phyloP scores from a whole-genome alignment of 2,888 invertebrate species.

The Thymelicus sylvestris region DNA sequence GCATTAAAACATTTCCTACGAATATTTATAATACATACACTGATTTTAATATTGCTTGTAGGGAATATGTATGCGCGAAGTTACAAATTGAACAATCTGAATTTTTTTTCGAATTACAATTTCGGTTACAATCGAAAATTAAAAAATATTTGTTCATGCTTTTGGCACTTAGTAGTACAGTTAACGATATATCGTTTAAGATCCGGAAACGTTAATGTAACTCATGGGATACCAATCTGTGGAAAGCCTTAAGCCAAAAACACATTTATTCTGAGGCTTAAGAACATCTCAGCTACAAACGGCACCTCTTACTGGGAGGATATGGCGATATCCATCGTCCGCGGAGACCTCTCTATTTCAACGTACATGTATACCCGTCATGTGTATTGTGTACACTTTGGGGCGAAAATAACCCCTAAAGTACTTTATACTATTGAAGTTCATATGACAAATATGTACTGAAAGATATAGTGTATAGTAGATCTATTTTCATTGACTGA shows the following conservation, averaged over 20 bases:
- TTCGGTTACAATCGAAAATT: too few species aligned
- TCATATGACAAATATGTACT: background rate
- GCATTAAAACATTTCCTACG: too few species aligned
- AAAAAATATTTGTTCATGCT: too few species aligned
- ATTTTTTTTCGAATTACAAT: too few species aligned
- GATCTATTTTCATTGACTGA: background rate
- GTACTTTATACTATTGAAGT: slow-evolving; percentile 1
- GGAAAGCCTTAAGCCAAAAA: slow-evolving; percentile 5
- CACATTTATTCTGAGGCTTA: slow-evolving; percentile 3
- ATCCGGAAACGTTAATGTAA: too few species aligned
- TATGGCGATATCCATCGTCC: slow-evolving; percentile 7
- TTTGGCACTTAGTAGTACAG: too few species aligned
- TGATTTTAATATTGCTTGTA: too few species aligned
- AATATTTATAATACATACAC: too few species aligned
- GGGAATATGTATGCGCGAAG: too few species aligned
- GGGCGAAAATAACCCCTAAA: slow-evolving; percentile 8
- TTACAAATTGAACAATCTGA: too few species aligned
- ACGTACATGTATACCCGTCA: background rate
- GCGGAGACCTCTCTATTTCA: slow-evolving; percentile 23
- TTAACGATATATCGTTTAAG: too few species aligned
- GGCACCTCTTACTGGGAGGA: slow-evolving; percentile 7
- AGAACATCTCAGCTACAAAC: slow-evolving; percentile 10
- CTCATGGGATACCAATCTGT: too few species aligned
- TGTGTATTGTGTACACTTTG: slow-evolving; percentile 1
- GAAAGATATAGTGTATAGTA: background rate